Percentiles rank a stretch among this genome's conserved stretches.
These are phyloP conservation scores for Aphelinus certus DNA, from an alignment of 1,140 invertebrate genomes.

Conservation along the genomic window DNA sequence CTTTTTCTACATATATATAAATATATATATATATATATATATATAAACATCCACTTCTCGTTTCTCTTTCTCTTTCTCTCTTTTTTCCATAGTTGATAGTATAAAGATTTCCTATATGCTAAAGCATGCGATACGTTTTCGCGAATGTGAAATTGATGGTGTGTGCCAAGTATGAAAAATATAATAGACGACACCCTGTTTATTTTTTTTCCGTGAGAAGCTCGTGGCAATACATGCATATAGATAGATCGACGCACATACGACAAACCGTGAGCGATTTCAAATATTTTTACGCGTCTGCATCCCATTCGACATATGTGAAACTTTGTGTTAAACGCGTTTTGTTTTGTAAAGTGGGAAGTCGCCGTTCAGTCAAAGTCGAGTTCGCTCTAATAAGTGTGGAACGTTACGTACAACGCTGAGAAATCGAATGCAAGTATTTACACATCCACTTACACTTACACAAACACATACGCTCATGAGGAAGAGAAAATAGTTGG, in stretches of 20 bases:
- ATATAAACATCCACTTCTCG: constrained; percentile 14
- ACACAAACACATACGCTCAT: not conserved
- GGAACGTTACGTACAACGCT: not conserved
- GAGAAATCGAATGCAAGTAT: not conserved
- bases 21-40: not conserved
- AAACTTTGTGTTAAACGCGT: too few relatives aligned
- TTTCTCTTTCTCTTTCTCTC: constrained; percentile 13
- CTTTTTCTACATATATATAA: not conserved
- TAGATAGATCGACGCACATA: too few relatives aligned
- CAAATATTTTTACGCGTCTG: too few relatives aligned
- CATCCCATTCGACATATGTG: too few relatives aligned
- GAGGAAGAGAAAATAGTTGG: too few relatives aligned
- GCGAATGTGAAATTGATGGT: constrained; percentile 26
- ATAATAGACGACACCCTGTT: constrained; percentile 6
- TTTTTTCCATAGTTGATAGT: constrained; percentile 34
- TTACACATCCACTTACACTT: constrained; percentile 1
- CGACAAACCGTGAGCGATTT: too few relatives aligned
- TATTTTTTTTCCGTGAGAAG: not conserved
- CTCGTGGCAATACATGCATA: too few relatives aligned
- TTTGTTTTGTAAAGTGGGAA: too few relatives aligned
- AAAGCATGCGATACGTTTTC: constrained; percentile 27
- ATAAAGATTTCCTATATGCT: constrained; percentile 26
- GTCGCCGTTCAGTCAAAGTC: not conserved
- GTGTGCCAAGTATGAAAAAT: constrained; percentile 22
- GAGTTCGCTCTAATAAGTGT: not conserved